These are phyloP conservation scores for Artemia franciscana DNA, from an alignment of 1,140 invertebrate genomes.

Conservation along the genomic window DNA sequence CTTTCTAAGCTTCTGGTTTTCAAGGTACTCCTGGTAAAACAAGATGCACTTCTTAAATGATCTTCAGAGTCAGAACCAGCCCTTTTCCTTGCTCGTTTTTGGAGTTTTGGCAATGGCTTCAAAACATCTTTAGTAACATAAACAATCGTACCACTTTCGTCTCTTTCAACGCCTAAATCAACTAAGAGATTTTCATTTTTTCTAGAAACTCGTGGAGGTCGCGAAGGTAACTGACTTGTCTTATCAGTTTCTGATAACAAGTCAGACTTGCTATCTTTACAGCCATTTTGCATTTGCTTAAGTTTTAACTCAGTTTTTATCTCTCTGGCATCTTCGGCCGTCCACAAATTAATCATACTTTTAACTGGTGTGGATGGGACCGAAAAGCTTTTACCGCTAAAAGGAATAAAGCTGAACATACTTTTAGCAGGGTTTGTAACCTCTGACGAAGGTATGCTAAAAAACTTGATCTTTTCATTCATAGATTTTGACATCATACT, in stretches of 20 bases:
- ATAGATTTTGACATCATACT: background rate
- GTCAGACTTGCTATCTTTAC: background rate
- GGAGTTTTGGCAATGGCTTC: background rate
- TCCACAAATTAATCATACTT: background rate
- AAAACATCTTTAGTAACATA: background rate
- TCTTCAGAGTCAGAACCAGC: background rate
- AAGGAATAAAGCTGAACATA: background rate
- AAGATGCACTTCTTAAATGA: background rate
- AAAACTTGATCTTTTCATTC: background rate
- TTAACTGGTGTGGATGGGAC: background rate
- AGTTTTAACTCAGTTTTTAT: background rate
- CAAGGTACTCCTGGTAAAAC: background rate
- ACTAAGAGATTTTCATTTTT: background rate
- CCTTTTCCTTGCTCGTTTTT: background rate
- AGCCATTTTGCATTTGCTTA: background rate
- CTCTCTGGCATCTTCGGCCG: background rate
- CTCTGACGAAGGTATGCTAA: background rate
- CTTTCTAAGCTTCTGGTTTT: slow-evolving; percentile 6
- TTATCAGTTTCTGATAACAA: background rate
- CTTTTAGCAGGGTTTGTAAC: background rate
- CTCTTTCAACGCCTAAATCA: background rate
- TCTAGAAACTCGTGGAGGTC: background rate
- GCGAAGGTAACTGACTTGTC: background rate
- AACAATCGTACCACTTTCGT: background rate
- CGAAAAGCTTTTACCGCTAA: background rate